Base-by-base conservation (phyloP, 2,797 vertebrate genomes). In the Sebastiscus albofasciatus region DNA sequence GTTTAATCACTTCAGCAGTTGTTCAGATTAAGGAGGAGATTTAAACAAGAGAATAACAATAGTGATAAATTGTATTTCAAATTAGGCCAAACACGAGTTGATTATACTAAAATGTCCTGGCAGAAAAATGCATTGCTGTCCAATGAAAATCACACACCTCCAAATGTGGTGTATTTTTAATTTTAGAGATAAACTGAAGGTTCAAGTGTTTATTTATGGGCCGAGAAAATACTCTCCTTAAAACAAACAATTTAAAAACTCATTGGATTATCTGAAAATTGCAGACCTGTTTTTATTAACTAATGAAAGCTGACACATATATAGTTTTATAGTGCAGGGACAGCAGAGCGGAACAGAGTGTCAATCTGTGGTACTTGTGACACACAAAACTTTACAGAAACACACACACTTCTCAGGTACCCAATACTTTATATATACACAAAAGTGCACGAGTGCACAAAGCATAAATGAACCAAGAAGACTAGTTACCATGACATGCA, bases 11-110 rank as follows among this genome's bases (percentile, higher is more conserved):
- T 67, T 46, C 61, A 69, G 39, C 81, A 78, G 74, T 84, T 65
- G 69, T 67, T 85, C 74, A 80, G 77, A 76, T 85, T 86, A 71
- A 81, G 18, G 75, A 67, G 82, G 42, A 71, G 75, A 73, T 64
- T 65, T 72, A 4, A 67, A 56, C 62, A 54, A 33, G 8, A 29
- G 54, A 73, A 67, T 16, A 75, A 67, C 22, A 67, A 86, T 18
- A 64, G 62, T 24, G 62, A 65, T 58, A 14, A 70, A 76, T 9
- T 68, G 39, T 14, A 52, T 70, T 74, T 58, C 3, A 72, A 58
- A 72, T 81, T 10, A 67, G 27, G n/a, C 26, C n/a, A 13, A 18
- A 49, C n/a, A 58, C 4, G 22, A 22, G 33, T n/a, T 18, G 8
- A 18, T 34, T 29, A 27, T 2, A 39, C 2, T 8, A 13, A 52